Percentiles rank a stretch among this genome's conserved stretches.
These are phyloP conservation scores for Halichoerus grypus DNA, from an alignment of 2,113 vertebrate genomes.

Conservation along the genomic window DNA sequence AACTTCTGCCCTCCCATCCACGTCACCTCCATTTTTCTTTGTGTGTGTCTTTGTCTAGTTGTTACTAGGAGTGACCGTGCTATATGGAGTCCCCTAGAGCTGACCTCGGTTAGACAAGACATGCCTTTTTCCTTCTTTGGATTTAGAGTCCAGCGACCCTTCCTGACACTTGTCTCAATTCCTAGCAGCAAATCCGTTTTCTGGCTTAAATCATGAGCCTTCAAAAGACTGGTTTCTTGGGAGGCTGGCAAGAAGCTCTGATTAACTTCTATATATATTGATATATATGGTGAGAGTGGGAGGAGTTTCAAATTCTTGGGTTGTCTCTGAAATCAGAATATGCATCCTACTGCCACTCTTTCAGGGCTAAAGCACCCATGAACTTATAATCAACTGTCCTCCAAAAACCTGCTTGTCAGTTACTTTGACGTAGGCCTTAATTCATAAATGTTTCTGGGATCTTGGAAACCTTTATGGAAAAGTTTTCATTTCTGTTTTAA, in stretches of 20 bases:
- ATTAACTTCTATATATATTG: background rate
- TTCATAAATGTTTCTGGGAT: background rate
- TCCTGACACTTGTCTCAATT: background rate
- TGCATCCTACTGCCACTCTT: background rate
- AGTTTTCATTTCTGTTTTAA: slow-evolving; percentile 37
- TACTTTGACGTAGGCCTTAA: background rate
- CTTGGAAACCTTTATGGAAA: background rate
- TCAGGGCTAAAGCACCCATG: background rate
- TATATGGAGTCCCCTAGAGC: background rate
- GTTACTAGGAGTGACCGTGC: background rate
- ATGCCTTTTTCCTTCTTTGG: background rate
- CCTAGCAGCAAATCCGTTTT: background rate
- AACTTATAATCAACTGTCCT: background rate
- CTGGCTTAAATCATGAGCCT: background rate
- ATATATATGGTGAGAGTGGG: background rate
- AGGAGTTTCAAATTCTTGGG: background rate
- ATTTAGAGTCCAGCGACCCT: background rate
- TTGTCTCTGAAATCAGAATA: slow-evolving; percentile 20
- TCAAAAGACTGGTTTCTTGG: background rate
- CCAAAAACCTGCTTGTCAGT: background rate
- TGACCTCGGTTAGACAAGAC: background rate
- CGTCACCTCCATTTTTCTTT: background rate
- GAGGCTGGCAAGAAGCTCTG: background rate
- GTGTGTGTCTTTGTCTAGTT: background rate
- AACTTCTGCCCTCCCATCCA: background rate